Evolutionary conservation across 2,113 vertebrate genomes (phyloP).

Genomic region (Ramphastos sulfuratus): DNA sequence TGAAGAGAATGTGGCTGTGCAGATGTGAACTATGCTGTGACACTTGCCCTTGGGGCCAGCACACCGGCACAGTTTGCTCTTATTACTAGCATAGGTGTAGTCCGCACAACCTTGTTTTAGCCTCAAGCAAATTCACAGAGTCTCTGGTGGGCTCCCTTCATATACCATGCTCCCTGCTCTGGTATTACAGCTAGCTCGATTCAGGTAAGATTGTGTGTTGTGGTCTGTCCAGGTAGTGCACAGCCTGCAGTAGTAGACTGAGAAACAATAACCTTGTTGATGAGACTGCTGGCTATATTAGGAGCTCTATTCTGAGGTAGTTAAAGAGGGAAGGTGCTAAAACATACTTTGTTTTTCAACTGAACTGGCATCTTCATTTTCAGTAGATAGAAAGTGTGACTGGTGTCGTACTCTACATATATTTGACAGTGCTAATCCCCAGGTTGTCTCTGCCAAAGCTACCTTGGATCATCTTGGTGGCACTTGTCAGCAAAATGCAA

Average conservation of each 20-base stretch:
- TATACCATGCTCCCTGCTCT: background rate
- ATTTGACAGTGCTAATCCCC: background rate
- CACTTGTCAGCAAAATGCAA: background rate
- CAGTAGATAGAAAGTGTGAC: background rate
- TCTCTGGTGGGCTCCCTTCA: background rate
- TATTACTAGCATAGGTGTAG: accelerated
- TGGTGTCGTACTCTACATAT: background rate
- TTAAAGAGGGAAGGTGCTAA: background rate
- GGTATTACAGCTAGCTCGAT: background rate
- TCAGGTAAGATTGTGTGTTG: background rate
- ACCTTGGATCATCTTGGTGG: background rate
- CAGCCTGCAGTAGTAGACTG: background rate
- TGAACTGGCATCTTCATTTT: background rate
- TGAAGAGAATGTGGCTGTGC: background rate
- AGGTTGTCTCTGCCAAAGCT: background rate
- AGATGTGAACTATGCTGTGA: background rate
- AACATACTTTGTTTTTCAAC: background rate
- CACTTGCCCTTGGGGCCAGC: background rate
- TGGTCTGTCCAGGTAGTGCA: background rate
- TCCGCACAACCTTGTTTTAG: background rate
- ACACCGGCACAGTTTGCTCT: accelerated
- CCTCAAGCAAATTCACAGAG: background rate
- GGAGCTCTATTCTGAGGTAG: background rate
- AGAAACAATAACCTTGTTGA: background rate
- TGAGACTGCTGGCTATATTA: background rate